phyloP scores from a whole-genome alignment of 2,797 vertebrate genomes.

The Mergus octosetaceus region DNA sequence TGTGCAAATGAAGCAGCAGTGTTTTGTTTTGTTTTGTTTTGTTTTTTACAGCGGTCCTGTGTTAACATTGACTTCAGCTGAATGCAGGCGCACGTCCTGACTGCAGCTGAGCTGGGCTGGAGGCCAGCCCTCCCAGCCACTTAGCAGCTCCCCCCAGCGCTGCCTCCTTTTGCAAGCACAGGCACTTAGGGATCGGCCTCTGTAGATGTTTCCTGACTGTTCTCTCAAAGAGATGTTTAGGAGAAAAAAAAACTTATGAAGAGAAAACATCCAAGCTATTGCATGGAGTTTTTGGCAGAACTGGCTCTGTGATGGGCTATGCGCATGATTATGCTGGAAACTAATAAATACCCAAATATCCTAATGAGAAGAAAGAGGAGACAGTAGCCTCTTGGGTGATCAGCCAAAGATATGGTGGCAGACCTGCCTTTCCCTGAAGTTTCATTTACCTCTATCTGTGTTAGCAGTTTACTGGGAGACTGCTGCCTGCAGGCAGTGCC shows the following conservation, averaged over 20 bases:
- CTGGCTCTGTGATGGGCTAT: neutral
- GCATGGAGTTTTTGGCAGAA: neutral
- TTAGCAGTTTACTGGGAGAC: neutral
- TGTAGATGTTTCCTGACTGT: neutral
- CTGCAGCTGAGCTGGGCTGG: neutral
- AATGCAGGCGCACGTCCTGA: neutral
- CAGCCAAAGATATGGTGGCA: neutral
- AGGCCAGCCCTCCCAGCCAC: neutral
- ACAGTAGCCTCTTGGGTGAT: neutral
- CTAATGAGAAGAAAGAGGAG: neutral
- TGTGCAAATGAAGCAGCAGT: neutral
- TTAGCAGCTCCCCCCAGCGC: neutral
- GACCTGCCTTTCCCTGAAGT: neutral
- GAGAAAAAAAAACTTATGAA: neutral
- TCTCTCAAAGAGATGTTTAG: neutral
- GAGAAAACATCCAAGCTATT: neutral
- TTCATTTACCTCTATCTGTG: neutral
- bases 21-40: neutral
- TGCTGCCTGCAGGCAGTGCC: neutral
- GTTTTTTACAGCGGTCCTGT: neutral
- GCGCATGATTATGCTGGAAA: rapidly evolving
- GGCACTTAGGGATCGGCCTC: neutral
- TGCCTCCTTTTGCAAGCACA: neutral
- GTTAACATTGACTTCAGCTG: neutral
- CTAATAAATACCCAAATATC: neutral